Conservation (phyloP, 1,140 invertebrate genomes). For the Aphaenogaster ashmeadi region DNA sequence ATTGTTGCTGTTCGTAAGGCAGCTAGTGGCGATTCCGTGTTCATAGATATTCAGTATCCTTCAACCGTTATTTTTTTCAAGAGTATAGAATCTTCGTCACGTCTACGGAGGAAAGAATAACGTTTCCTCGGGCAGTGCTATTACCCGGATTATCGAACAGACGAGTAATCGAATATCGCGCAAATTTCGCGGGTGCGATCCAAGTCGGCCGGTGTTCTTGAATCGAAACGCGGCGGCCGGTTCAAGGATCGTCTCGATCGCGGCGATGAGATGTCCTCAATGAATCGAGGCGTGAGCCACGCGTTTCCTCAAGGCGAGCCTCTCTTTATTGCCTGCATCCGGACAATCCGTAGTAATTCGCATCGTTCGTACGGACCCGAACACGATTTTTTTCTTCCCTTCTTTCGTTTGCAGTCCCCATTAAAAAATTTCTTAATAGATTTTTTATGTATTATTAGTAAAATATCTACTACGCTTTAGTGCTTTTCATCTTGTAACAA, state of each 20-base stretch:
- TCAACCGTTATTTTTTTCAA: not conserved
- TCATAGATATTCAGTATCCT: not conserved
- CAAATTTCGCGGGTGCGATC: constrained; percentile 17
- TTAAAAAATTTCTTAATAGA: not conserved
- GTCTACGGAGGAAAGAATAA: not conserved
- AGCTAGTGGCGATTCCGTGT: not conserved
- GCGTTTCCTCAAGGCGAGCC: constrained; percentile 53
- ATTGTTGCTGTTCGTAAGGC: not conserved
- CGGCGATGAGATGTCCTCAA: constrained; percentile 54
- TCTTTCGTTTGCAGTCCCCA: not conserved
- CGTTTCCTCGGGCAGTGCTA: not conserved
- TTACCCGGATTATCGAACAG: not conserved
- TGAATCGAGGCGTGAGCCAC: constrained; percentile 50
- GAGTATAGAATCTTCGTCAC: not conserved
- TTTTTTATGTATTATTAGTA: not conserved
- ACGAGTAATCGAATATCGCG: not conserved
- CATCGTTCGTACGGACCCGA: not conserved
- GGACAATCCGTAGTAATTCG: constrained; percentile 47
- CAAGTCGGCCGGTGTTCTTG: constrained; percentile 49
- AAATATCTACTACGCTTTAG: too few species aligned
- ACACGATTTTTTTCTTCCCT: not conserved
- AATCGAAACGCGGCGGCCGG: constrained; percentile 25
- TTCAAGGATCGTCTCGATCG: constrained; percentile 63
- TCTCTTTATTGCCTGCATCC: constrained; percentile 43
- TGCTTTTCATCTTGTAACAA: too few species aligned